Evolutionary conservation across 2,888 invertebrate genomes (phyloP).

Genomic region (Andrena bicolor): DNA sequence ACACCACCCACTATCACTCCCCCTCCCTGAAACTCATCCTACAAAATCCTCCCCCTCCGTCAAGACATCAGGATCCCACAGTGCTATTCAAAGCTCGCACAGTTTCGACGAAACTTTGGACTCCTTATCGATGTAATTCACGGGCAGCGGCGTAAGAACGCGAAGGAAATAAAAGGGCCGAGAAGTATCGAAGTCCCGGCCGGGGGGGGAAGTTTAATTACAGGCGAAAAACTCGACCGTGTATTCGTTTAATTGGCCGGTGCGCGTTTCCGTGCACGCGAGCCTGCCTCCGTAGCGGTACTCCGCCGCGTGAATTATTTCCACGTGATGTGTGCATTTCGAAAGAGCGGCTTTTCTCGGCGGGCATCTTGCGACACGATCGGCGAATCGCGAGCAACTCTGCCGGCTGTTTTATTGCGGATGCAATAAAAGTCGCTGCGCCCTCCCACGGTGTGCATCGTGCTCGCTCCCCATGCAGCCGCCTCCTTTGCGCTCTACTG

Average conservation of each 20-base stretch:
- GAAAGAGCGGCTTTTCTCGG: conserved; percentile 29
- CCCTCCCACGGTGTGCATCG: conserved; percentile 56
- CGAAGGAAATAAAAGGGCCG: neutral
- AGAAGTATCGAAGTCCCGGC: conserved; percentile 19
- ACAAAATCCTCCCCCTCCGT: too few relatives aligned
- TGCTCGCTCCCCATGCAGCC: conserved; percentile 39
- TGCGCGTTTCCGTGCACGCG: conserved; percentile 29
- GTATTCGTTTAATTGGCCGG: conserved; percentile 30
- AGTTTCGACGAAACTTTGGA: neutral
- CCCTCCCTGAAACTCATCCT: too few relatives aligned
- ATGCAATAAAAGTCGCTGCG: conserved; percentile 59
- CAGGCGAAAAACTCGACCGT: conserved; percentile 8
- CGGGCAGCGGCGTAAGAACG: neutral
- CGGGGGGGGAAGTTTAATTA: conserved; percentile 42
- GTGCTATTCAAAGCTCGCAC: too few relatives aligned
- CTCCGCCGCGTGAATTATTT: conserved; percentile 47
- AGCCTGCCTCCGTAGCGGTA: conserved; percentile 25
- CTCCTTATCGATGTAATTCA: neutral
- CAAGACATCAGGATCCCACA: neutral
- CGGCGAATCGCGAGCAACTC: conserved; percentile 46
- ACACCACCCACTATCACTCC: too few relatives aligned
- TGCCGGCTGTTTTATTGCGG: conserved; percentile 58
- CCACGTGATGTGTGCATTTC: conserved; percentile 28
- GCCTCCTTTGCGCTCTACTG: conserved; percentile 30
- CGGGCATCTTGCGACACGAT: conserved; percentile 47